Percentiles rank a stretch among this genome's conserved stretches.
phyloP scores from a whole-genome alignment of 1,140 invertebrate species.

The Papilio aristodemus region DNA sequence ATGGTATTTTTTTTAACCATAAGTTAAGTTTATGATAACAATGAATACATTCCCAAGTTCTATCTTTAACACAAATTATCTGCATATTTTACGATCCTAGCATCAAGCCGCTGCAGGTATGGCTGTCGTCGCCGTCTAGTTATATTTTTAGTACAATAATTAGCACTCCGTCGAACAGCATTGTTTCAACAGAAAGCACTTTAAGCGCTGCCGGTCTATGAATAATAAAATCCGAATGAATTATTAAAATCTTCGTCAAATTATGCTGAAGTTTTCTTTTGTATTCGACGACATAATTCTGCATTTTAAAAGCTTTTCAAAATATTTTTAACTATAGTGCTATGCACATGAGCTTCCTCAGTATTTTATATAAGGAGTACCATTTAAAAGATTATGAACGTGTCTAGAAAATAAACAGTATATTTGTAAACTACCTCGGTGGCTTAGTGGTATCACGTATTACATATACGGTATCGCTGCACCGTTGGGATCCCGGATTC shows the following conservation, averaged over 20 bases:
- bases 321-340: neutral
- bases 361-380: no score
- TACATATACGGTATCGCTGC: no score
- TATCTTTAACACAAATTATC: no score
- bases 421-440: no score
- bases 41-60: no score
- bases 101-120: neutral
- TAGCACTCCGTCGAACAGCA: neutral
- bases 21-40: no score
- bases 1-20: no score
- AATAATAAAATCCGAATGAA: constrained; percentile 5
- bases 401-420: no score
- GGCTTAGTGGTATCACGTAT: no score
- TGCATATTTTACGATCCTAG: neutral
- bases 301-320: constrained; percentile 4
- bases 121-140: neutral
- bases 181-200: constrained; percentile 3
- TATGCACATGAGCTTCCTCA: neutral
- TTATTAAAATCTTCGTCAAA: constrained; percentile 3
- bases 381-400: no score
- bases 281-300: neutral
- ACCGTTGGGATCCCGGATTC: no score
- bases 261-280: neutral
- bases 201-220: constrained; percentile 5
- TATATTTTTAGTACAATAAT: neutral